Percentiles rank a stretch among this genome's conserved stretches.
These are phyloP conservation scores for Drosophila sucinea DNA, from an alignment of 1,140 invertebrate genomes.

Conservation along the genomic window DNA sequence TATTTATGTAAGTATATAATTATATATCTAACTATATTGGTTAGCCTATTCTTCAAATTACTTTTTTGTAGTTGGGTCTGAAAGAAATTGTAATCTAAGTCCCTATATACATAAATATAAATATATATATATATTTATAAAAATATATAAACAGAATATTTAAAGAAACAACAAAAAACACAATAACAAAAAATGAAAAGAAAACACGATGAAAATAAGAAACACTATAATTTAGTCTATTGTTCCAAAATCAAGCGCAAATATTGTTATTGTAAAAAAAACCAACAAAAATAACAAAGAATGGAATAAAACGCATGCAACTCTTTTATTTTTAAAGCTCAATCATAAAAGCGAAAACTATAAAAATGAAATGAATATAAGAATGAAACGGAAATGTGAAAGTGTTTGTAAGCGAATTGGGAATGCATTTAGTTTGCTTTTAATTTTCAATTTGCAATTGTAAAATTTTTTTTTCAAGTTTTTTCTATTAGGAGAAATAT, in stretches of 20 bases:
- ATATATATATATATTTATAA: slow-evolving; percentile 17
- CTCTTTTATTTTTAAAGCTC: slow-evolving; percentile 18
- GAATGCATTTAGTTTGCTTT: slow-evolving; percentile 67
- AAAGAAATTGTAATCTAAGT: slow-evolving; percentile 62
- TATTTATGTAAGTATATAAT: slow-evolving; percentile 10
- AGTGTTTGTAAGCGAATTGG: slow-evolving; percentile 31
- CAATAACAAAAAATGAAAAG: slow-evolving; percentile 41
- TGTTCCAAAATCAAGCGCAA: slow-evolving; percentile 70
- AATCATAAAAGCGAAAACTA: slow-evolving; percentile 25
- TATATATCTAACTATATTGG: slow-evolving; percentile 12
- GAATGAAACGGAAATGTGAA: slow-evolving; percentile 16
- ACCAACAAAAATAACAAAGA: slow-evolving; percentile 4
- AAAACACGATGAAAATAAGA: slow-evolving; percentile 33
- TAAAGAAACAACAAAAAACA: slow-evolving; percentile 44
- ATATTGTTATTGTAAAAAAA: slow-evolving; percentile 65
- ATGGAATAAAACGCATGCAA: slow-evolving; percentile 34
- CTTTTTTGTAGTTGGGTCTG: slow-evolving; percentile 54
- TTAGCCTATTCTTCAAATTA: slow-evolving; percentile 13
- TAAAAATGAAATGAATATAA: slow-evolving; percentile 11
- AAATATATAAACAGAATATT: slow-evolving; percentile 43
- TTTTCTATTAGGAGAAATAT: slow-evolving; percentile 21
- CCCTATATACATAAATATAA: slow-evolving; percentile 37
- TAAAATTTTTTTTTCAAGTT: slow-evolving; percentile 44
- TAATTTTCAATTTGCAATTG: slow-evolving; percentile 17
- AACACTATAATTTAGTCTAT: slow-evolving; percentile 52